Evolutionary conservation across 2,797 vertebrate genomes (phyloP).

Genomic region (Galagoides demidoff): DNA sequence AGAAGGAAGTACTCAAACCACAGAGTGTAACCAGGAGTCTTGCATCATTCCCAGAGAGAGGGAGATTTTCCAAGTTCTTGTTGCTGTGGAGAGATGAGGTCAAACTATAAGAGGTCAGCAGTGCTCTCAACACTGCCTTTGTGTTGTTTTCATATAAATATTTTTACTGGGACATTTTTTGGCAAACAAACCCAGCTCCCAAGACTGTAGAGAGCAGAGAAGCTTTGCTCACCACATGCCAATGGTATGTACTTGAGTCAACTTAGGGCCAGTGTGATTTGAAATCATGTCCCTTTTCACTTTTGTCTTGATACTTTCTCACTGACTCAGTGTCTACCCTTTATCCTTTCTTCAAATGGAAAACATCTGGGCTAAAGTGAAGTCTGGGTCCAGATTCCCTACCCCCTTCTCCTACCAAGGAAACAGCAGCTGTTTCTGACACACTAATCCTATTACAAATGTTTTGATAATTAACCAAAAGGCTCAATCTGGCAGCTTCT

Average conservation of each 20-base stretch:
- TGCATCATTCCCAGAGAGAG: conserved; percentile 53
- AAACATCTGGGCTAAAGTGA: conserved; percentile 75
- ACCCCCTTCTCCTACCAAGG: conserved; percentile 22
- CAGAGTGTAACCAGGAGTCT: conserved; percentile 26
- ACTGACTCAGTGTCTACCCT: conserved; percentile 75
- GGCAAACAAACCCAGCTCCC: conserved; percentile 43
- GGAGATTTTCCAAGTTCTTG: conserved; percentile 61
- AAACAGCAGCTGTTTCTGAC: conserved; percentile 62
- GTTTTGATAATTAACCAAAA: conserved; percentile 74
- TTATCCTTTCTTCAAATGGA: conserved; percentile 75
- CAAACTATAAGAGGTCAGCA: conserved; percentile 62
- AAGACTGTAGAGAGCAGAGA: conserved; percentile 37
- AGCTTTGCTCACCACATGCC: conserved; percentile 69
- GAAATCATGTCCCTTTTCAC: conserved; percentile 60
- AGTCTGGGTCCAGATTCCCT: conserved; percentile 25
- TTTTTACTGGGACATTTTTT: conserved; percentile 79
- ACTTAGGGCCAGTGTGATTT: conserved; percentile 60
- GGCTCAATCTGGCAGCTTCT: conserved; percentile 51
- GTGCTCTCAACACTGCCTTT: conserved; percentile 64
- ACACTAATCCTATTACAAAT: conserved; percentile 38
- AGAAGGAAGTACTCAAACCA: conserved; percentile 57
- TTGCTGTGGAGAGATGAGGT: conserved; percentile 50
- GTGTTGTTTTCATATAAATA: conserved; percentile 76
- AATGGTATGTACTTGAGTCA: conserved; percentile 72
- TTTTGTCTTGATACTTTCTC: conserved; percentile 76